Evolutionary conservation across 2,797 vertebrate genomes (phyloP).

Genomic region (Amblyraja radiata): DNA sequence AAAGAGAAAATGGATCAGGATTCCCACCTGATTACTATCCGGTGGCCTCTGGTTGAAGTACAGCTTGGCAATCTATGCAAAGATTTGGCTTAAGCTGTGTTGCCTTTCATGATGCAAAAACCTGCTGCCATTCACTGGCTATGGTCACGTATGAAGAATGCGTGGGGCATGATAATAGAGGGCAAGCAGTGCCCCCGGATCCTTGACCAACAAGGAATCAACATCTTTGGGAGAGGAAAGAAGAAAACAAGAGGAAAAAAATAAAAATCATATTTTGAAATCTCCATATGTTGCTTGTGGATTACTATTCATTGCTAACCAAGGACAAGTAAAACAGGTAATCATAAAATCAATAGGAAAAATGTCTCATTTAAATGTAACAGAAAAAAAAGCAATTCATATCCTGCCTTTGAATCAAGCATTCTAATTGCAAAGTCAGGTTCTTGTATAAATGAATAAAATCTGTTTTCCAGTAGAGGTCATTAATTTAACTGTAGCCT

Average conservation of each 20-base stretch:
- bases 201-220: neutral
- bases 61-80: neutral
- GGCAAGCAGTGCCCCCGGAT: neutral
- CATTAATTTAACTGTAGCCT: constrained; percentile 6
- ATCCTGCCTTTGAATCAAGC: neutral
- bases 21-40: neutral
- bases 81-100: neutral
- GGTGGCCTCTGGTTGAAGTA: neutral
- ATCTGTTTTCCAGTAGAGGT: neutral
- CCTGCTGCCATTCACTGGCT: neutral
- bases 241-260: neutral
- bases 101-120: neutral
- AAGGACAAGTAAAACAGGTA: neutral
- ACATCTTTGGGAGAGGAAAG: neutral
- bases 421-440: neutral
- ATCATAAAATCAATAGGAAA: constrained; percentile 13
- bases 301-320: neutral
- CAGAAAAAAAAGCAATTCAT: neutral
- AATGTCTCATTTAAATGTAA: neutral
- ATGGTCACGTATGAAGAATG: neutral
- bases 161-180: neutral
- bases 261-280: constrained; percentile 2
- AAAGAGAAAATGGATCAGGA: neutral
- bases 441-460: constrained; percentile 5
- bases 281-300: neutral